Base-by-base conservation (phyloP, 2,888 invertebrate genomes). In the Adelphocoris suturalis region DNA sequence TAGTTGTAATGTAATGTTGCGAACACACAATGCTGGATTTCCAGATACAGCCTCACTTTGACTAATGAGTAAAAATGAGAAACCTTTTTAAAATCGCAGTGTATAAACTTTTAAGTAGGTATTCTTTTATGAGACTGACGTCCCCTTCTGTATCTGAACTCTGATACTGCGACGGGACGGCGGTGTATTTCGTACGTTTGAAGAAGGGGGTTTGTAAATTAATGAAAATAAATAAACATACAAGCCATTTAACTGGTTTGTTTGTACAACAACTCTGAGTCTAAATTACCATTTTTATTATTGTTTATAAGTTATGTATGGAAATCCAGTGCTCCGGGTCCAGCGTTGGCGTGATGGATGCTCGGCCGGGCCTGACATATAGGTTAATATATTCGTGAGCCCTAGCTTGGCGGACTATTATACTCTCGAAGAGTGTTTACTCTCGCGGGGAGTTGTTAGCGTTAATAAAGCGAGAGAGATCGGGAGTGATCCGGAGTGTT, bases 271-370 rank as follows among this genome's bases (percentile, higher is more conserved):
- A 23, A 48, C 47, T 37, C 4, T 48, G 47, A 16, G 47, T n/a
- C 61, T 1, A 5, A n/a, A 81, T 81, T 81, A 47, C 46, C 81
- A 81, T 81, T 81, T 81, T 81, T 81, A 81, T 81, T 81, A 48
- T 81, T 81, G 81, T 81, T 81, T 48, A 81, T 81, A 47, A 48
- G 81, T 81, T 81, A 81, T 81, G 81, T 47, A 47, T 81, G 76
- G 76, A 37, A 76, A 46, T 48, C 47, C 61, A 9, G 9, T 16
- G 61, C 61, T 52, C 14, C 52, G 23, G 80, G 80, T 11, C 28
- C 27, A 27, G 37, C 76, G 81, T 81, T 37, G 81, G 81, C 48
- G 81, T 81, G 81, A 81, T 81, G 81, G 48, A 81, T 81, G 81
- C 47, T 48, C 19, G 61, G 52, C 12, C 52, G 3, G 47, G n/a